Percentiles rank a stretch among this genome's conserved stretches.
Evolutionary conservation across 2,888 invertebrate genomes (phyloP).

Genomic region (Brenthis hecate): DNA sequence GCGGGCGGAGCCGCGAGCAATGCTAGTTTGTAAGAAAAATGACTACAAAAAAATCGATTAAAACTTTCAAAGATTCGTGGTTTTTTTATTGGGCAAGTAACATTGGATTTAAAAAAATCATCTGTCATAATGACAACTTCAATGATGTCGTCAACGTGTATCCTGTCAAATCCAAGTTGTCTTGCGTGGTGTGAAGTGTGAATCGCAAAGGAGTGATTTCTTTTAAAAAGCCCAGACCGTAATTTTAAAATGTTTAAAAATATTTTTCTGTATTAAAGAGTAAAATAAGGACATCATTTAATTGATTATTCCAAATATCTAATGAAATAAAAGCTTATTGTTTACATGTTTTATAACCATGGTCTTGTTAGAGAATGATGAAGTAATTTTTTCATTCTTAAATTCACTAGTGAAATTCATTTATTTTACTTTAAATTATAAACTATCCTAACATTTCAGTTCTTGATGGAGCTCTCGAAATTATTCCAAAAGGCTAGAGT

Average conservation of each 20-base stretch:
- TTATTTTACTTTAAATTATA: slow-evolving; percentile 18
- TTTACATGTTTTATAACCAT: slow-evolving; percentile 60
- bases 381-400: slow-evolving; percentile 65
- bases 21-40: too few relatives aligned
- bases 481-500: slow-evolving; percentile 92
- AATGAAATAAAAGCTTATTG: slow-evolving; percentile 12
- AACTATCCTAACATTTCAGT: slow-evolving; percentile 81
- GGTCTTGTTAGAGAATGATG: slow-evolving; percentile 86
- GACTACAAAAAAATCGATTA: too few relatives aligned
- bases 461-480: slow-evolving; percentile 91
- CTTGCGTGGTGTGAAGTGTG: slow-evolving; percentile 27
- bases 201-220: not conserved
- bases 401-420: not conserved
- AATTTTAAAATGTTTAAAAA: slow-evolving; percentile 21
- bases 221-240: slow-evolving; percentile 21
- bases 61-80: too few relatives aligned
- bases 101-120: not conserved
- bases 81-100: too few relatives aligned
- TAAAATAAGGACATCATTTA: not conserved
- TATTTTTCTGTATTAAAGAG: not conserved
- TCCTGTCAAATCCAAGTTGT: slow-evolving; percentile 17
- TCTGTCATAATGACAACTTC: slow-evolving; percentile 26
- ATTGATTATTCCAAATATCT: not conserved
- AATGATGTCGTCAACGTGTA: slow-evolving; percentile 34
- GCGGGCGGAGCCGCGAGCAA: too few relatives aligned